A percentile compares a stretch with the other conserved stretches of the same genome.
Evolutionary conservation across 2,888 invertebrate genomes (phyloP).

Genomic region (Tipula unca): DNA sequence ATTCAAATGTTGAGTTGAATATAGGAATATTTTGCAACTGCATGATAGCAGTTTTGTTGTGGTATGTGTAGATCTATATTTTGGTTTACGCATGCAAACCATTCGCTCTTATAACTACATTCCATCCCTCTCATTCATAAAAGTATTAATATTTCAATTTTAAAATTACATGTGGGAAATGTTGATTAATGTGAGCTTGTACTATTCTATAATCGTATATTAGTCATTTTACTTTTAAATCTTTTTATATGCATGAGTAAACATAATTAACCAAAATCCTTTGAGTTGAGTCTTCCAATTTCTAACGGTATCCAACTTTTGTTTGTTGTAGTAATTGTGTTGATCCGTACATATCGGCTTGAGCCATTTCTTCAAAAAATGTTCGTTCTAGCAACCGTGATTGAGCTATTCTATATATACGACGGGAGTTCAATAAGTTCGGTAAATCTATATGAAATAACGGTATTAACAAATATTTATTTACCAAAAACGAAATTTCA

Average conservation of each 20-base stretch:
- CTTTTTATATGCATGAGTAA: not conserved
- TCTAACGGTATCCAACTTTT: not conserved
- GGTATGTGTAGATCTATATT: not conserved
- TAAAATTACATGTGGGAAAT: not conserved
- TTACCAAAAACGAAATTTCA: no score
- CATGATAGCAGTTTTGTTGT: no score
- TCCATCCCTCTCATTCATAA: not conserved
- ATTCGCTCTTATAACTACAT: not conserved
- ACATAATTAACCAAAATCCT: not conserved
- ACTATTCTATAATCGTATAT: not conserved
- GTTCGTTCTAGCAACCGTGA: no score
- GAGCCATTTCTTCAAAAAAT: no score
- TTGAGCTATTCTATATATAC: no score
- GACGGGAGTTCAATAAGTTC: no score
- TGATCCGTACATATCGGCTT: no score
- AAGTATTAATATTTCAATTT: not conserved
- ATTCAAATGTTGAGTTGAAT: no score
- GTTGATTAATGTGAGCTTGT: not conserved
- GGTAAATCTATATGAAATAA: no score
- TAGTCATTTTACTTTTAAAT: not conserved
- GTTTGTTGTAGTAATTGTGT: no score
- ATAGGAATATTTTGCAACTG: no score
- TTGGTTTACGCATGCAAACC: not conserved
- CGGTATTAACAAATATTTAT: no score
- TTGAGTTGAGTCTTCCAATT: not conserved